Base-by-base conservation (phyloP, 1,140 invertebrate species). In the Pseudachorutes palmiensis region DNA sequence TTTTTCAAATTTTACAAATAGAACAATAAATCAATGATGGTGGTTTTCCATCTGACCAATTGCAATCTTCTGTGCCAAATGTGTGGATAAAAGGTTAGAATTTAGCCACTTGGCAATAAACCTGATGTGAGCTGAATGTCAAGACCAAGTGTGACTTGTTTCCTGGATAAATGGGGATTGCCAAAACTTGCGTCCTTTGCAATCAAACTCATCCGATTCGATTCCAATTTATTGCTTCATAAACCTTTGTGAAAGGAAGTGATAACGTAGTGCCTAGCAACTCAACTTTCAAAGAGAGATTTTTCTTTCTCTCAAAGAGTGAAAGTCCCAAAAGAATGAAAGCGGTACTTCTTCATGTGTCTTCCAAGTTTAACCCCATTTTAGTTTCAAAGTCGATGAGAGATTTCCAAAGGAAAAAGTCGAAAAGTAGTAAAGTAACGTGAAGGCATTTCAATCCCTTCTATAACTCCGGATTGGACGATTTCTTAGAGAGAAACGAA, bases 161-260 rank as follows among this genome's bases (percentile, higher is more conserved):
- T n/a, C n/a, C n/a, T n/a, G n/a, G n/a, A n/a, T n/a, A n/a, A n/a
- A n/a, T n/a, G n/a, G n/a, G n/a, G n/a, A n/a, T n/a, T n/a, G n/a
- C n/a, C n/a, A n/a, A n/a, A n/a, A n/a, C n/a, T n/a, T n/a, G n/a
- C n/a, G n/a, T n/a, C n/a, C 19, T 45, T 45, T 45, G 36, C 9
- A 45, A 45, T 45, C 36, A 19, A 5, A 57, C 14, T 19, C 14
- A 24, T 57, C 51, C 51, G 51, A 60, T 60, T 60, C 58, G 30
- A 60, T 60, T 60, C 30, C 58, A 60, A 29, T 60, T 60, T 60
- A 60, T 60, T 60, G 58, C 58, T 60, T 60, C 58, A 60, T 60
- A 60, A 60, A 60, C 24, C 24, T 31, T 29, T 60, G 58, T 31
- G 58, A 31, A 29, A 19, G 58, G 58, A 55, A 41, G 36, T 9